phyloP scores from a whole-genome alignment of 2,888 invertebrate genomes.

The Lithophane semibrunnea region DNA sequence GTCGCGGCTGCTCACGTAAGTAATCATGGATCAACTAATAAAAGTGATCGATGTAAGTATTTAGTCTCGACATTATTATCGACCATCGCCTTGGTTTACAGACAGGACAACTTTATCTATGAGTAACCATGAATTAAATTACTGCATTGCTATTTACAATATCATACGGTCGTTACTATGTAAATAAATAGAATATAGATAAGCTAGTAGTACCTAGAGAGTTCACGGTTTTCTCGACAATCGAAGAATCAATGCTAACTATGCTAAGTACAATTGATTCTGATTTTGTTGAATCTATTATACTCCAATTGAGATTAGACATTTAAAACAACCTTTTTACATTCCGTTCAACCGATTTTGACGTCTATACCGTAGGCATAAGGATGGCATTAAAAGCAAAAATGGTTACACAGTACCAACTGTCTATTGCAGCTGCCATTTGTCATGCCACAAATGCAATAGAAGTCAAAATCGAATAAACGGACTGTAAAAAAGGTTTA shows the following conservation, averaged over 20 bases:
- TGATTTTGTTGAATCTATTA: background rate
- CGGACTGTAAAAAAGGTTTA: too few species aligned
- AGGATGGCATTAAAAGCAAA: too few species aligned
- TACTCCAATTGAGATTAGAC: too few species aligned
- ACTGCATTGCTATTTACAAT: conserved; percentile 27
- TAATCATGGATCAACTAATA: too few species aligned
- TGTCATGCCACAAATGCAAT: too few species aligned
- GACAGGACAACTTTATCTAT: conserved; percentile 48
- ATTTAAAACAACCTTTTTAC: too few species aligned
- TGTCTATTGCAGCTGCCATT: too few species aligned
- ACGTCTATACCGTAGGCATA: too few species aligned
- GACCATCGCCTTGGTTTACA: conserved; percentile 44
- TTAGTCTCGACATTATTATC: conserved; percentile 26
- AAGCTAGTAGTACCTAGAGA: background rate
- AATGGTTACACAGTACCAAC: too few species aligned
- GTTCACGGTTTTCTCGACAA: conserved; percentile 10
- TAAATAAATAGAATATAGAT: conserved; percentile 27
- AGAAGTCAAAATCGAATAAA: too few species aligned
- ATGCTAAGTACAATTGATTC: background rate
- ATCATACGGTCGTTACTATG: conserved; percentile 17
- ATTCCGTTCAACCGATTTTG: too few species aligned
- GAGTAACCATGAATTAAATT: conserved; percentile 55
- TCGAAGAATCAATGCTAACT: background rate
- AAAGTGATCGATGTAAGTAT: background rate
- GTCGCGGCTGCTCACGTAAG: too few species aligned